A percentile compares a stretch with the other conserved stretches of the same genome.
phyloP scores from a whole-genome alignment of 2,797 vertebrate species.

The Phataginus tetradactyla region DNA sequence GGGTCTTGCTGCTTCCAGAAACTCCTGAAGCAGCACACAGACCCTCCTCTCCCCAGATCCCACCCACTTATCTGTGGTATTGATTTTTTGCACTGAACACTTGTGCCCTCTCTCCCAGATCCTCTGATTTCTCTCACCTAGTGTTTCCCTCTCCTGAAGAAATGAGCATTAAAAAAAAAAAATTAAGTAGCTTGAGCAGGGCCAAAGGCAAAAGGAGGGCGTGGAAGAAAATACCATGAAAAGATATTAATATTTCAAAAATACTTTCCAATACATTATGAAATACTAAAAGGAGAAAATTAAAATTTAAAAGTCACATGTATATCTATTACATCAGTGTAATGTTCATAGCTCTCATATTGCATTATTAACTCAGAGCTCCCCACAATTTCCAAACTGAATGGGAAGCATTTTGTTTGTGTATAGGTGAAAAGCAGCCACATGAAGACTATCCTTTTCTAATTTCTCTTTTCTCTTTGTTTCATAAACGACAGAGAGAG shows the following conservation, averaged over 20 bases:
- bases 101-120: neutral
- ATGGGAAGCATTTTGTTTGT: neutral
- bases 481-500: neutral
- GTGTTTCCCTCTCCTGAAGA: neutral
- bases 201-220: neutral
- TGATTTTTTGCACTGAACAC: neutral
- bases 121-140: neutral
- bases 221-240: neutral
- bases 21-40: accelerated
- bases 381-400: neutral
- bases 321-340: neutral
- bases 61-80: neutral
- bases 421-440: neutral
- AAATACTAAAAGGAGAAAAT: neutral
- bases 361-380: neutral
- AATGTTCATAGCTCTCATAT: neutral
- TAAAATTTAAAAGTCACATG: neutral
- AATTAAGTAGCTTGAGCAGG: neutral
- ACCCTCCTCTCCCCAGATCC: neutral
- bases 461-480: neutral
- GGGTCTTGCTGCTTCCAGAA: neutral
- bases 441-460: neutral
- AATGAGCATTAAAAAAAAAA: neutral
- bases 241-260: neutral
- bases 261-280: neutral